A percentile compares a stretch with the other conserved stretches of the same genome.
Conservation (phyloP, 2,888 invertebrate genomes). For the Morinoia aosen region DNA sequence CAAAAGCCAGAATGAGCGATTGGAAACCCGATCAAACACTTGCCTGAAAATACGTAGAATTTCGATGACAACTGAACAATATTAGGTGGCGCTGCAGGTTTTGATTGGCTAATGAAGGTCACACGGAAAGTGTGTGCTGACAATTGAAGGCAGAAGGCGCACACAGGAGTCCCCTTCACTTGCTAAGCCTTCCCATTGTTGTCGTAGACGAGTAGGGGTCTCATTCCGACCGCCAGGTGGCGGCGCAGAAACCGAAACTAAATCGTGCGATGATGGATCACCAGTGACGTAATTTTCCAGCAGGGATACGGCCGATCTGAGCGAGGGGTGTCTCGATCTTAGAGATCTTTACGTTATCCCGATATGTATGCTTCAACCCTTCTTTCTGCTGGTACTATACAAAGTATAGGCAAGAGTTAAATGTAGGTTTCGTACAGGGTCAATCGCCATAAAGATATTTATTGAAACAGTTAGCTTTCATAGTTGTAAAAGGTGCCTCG, state of each 20-base stretch:
- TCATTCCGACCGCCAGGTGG: background rate
- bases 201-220: background rate
- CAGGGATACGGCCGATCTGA: background rate
- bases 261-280: slow-evolving; percentile 1
- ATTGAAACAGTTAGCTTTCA: no score
- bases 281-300: background rate
- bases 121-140: background rate
- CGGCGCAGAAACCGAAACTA: background rate
- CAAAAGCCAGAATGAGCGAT: background rate
- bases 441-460: no score
- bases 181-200: slow-evolving; percentile 4
- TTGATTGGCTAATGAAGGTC: slow-evolving; percentile 6
- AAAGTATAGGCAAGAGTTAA: no score
- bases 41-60: background rate
- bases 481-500: no score
- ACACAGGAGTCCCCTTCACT: background rate
- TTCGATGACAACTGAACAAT: background rate
- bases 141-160: background rate
- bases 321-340: background rate
- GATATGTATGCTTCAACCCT: no score
- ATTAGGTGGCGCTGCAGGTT: background rate
- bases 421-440: no score
- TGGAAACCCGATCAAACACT: background rate
- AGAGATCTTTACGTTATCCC: no score
- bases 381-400: no score